phyloP scores from a whole-genome alignment of 2,888 invertebrate species.

The Hypsopygia costalis region DNA sequence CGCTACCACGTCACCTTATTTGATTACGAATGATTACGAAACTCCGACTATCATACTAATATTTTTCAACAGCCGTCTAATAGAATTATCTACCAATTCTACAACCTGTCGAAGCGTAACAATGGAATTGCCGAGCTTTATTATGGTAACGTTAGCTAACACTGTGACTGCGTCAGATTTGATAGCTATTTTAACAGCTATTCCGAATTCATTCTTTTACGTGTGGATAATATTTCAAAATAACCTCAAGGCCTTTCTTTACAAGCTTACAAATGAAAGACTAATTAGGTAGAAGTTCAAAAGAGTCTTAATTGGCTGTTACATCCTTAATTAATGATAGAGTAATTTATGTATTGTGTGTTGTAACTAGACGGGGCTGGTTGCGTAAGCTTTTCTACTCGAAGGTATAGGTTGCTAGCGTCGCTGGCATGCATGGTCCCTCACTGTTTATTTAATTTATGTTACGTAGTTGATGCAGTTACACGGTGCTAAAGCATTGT shows the following conservation, averaged over 20 bases:
- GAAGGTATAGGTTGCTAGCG: constrained; percentile 7
- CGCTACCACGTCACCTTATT: no score
- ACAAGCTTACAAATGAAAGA: constrained; percentile 6
- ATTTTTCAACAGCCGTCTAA: constrained; percentile 6
- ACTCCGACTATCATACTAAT: not conserved
- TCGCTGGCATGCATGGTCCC: constrained; percentile 29
- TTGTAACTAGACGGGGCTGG: constrained; percentile 27
- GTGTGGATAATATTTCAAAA: constrained; percentile 27
- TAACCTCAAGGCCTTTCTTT: constrained; percentile 16
- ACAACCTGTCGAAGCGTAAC: constrained; percentile 15
- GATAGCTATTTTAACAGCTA: constrained; percentile 21
- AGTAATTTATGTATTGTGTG: constrained; percentile 12
- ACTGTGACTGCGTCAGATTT: constrained; percentile 9
- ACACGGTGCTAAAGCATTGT: no score
- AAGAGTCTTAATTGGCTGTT: constrained; percentile 18
- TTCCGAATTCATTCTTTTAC: constrained; percentile 40
- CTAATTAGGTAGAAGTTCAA: constrained; percentile 14
- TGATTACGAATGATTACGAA: constrained; percentile 4
- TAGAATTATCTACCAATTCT: constrained; percentile 13
- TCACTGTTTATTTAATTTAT: constrained; percentile 44
- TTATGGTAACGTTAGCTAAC: constrained; percentile 15
- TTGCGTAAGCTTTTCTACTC: constrained; percentile 35
- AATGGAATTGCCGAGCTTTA: constrained; percentile 14
- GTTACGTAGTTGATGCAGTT: constrained; percentile 32
- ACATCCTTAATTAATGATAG: constrained; percentile 18